Evolutionary conservation across 2,888 invertebrate genomes (phyloP), one percentile per base, ranked within the genome.

Genomic region (Dasysyrphus albostriatus): DNA sequence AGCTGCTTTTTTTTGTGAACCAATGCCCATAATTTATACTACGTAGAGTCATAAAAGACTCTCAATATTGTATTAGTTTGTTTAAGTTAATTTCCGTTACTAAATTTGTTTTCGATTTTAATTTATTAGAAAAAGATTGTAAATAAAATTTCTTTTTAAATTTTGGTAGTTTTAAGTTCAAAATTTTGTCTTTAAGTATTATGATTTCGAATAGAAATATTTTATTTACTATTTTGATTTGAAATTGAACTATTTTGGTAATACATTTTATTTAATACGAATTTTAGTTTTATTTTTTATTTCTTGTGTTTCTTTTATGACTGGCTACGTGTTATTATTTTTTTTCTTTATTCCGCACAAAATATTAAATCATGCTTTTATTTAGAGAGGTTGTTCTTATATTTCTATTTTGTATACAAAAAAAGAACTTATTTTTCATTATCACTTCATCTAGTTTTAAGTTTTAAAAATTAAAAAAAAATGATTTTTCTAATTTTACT

Each of bases 311-410:
- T 44, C 75, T 47, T 56, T 58, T 34, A 76, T 58, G 54, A 34
- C 61, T 29, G 7, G 14, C n/a, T 14, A 32, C 32, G 24, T 59
- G 54, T 49, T 44, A 16, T 24, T 42, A 51, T 14, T 51, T 16
- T 12, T 29, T 8, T 58, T 59, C 49, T 51, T 69, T 51, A 10
- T 51, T 51, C 14, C 61, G 61, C 74, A 63, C 74, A 77, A 75
- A 44, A 70, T 69, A 19, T 51, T 34, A 47, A 24, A 72, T 44
- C 29, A 56, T n/a, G 61, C 24, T 24, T 73, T 59, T 49, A n/a
- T 72, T 16, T 37, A 6, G 3, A 58, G 10, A 47, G 65, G 47
- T 47, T 65, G 32, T 67, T 67, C 8, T 44, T 32, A 63, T 14
- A 19, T 61, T 39, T 42, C 42, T 42, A 42, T 24, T 24, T 9